Base-by-base conservation (phyloP, 2,797 vertebrate genomes). In the Scyliorhinus canicula region DNA sequence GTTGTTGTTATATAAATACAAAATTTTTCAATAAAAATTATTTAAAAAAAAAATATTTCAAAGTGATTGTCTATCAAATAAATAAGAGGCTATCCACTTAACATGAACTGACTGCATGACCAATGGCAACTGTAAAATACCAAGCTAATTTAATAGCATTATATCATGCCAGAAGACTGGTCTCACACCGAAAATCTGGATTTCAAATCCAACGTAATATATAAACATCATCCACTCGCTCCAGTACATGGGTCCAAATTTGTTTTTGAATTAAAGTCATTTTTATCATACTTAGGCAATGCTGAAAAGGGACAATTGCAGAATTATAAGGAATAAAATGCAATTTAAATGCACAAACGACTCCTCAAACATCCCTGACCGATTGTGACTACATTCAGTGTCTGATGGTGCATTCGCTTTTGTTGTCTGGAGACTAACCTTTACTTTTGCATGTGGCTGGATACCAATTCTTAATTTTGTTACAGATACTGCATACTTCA, bases 131-230 rank as follows among this genome's bases (percentile, higher is more conserved):
- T 50, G 12, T 50, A 14, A 69, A 93, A 47, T 67, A 93, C 31
- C 31, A 63, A 44, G 60, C 60, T 93, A 93, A 67, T 65, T 93
- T 40, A 93, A 65, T 93, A 93, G 40, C 85, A 88, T 57, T 93
- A 40, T 65, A 16, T 65, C 14, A 63, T 71, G 44, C 31, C 47
- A 21, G 16, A 93, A 67, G 65, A 67, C 40, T 93, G 65, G 44
- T 47, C 65, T 50, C 8, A 52, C 91, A 71, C 16, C 67, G n/a
- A 26, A 16, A 93, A 28, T 28, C 40, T 93, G 40, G 44, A 93
- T 93, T 65, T 47, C 67, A 40, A 65, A 93, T 35, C 40, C 63
- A 47, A 93, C 28, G 60, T 60, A 67, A 67, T 28, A 47, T 4
- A 67, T 65, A 69, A 69, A 69, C 63, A 93, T 71, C 12, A 93